Conservation (phyloP, 2,797 vertebrate genomes). For the Gymnoscopelus braueri region DNA sequence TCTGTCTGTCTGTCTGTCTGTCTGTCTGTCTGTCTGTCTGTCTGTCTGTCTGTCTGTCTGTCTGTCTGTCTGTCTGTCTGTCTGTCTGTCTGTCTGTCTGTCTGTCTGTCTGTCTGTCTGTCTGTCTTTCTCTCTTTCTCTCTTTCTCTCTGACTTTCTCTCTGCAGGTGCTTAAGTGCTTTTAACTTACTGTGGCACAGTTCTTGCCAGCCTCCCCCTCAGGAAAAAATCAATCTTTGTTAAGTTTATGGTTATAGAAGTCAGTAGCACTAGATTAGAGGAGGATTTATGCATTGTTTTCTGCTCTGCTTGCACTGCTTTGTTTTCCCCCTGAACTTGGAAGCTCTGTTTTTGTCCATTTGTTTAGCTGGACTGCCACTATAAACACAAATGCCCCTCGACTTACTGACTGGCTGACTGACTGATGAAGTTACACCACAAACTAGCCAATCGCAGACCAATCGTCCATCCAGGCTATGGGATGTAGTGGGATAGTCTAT, state of each 20-base stretch:
- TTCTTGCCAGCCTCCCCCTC: constrained; percentile 17
- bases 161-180: constrained; percentile 39
- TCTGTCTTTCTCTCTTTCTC: background rate
- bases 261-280: constrained; percentile 47
- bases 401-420: no score
- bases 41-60: constrained; percentile 3
- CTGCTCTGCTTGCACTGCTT: constrained; percentile 50
- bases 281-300: constrained; percentile 64
- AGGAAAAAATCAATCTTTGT: constrained; percentile 19
- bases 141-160: background rate
- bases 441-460: no score
- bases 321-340: constrained; percentile 17
- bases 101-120: background rate
- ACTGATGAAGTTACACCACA: no score
- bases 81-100: constrained; percentile 1
- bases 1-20: background rate
- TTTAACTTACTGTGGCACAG: constrained; percentile 36
- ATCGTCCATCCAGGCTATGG: no score
- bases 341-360: constrained; percentile 48
- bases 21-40: background rate
- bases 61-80: background rate
- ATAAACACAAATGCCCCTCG: no score
- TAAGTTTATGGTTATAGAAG: constrained; percentile 48
- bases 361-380: constrained; percentile 23
- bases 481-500: no score